Conservation (phyloP, 2,888 invertebrate genomes). For the Chrysolina haemoptera region DNA sequence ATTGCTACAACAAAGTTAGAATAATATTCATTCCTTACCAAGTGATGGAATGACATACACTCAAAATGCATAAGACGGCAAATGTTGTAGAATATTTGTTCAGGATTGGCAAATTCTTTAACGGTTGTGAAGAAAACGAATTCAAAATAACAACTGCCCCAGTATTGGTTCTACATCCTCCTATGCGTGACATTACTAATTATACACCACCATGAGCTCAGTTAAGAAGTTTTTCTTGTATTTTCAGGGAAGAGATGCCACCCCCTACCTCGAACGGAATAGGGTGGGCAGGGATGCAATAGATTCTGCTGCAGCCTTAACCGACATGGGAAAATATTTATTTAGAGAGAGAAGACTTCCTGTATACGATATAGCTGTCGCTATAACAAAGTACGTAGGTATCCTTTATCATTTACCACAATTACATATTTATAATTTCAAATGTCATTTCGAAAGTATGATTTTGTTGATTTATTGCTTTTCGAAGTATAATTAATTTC, state of each 20-base stretch:
- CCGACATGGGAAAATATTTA: constrained; percentile 97
- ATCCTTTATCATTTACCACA: constrained; percentile 6
- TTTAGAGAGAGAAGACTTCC: constrained; percentile 94
- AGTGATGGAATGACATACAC: no score
- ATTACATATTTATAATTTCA: background rate
- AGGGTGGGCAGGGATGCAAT: constrained; percentile 94
- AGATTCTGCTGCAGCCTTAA: constrained; percentile 94
- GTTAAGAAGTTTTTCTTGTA: constrained; percentile 22
- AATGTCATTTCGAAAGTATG: background rate
- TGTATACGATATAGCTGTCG: constrained; percentile 96
- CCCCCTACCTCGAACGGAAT: constrained; percentile 94
- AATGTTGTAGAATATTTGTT: no score
- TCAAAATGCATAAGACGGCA: no score
- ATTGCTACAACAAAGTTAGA: no score
- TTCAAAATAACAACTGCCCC: background rate
- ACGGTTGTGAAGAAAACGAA: no score
- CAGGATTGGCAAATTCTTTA: no score
- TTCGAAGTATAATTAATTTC: no score
- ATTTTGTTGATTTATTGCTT: no score
- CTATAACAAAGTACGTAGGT: constrained; percentile 91
- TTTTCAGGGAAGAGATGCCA: constrained; percentile 91
- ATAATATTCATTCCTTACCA: no score
- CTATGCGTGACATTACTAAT: background rate
- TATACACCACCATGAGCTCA: background rate
- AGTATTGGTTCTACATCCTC: background rate